Evolutionary conservation across 2,113 vertebrate species (phyloP).

Genomic region (Regulus satrapa): DNA sequence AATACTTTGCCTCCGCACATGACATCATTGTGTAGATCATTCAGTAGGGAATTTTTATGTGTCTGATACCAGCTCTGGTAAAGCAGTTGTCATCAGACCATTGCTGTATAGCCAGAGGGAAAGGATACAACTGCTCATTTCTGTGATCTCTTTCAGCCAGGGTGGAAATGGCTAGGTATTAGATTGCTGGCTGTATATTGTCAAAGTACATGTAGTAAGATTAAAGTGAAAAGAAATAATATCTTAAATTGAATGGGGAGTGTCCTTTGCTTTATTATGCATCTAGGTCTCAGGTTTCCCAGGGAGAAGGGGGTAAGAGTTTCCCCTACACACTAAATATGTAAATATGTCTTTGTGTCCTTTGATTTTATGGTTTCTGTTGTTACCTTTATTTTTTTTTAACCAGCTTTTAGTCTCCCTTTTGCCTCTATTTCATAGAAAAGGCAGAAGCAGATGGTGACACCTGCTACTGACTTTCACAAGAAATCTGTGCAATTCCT

Average conservation of each 20-base stretch:
- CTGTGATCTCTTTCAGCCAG: slow-evolving; percentile 29
- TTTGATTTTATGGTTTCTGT: background rate
- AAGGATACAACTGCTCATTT: slow-evolving; percentile 55
- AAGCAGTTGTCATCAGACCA: slow-evolving; percentile 52
- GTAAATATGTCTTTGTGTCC: background rate
- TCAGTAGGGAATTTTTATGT: slow-evolving; percentile 31
- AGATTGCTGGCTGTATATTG: slow-evolving; percentile 33
- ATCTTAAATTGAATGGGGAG: background rate
- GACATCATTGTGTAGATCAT: slow-evolving; percentile 18
- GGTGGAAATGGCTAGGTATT: slow-evolving; percentile 49
- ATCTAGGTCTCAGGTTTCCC: background rate
- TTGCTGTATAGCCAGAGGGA: slow-evolving; percentile 50
- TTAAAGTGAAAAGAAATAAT: slow-evolving; percentile 3
- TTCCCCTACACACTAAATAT: background rate
- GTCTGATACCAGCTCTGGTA: slow-evolving; percentile 23
- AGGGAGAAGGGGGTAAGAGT: background rate
- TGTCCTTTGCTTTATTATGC: background rate
- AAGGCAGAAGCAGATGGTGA: slow-evolving; percentile 37
- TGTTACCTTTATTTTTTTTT: background rate
- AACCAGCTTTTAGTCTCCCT: background rate
- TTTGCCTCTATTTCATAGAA: background rate
- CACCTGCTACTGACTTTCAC: slow-evolving; percentile 34
- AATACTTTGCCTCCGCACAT: background rate
- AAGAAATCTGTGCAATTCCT: background rate
- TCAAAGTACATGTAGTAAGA: background rate